Base-by-base conservation (phyloP, 2,113 vertebrate genomes). In the Bufo gargarizans region DNA sequence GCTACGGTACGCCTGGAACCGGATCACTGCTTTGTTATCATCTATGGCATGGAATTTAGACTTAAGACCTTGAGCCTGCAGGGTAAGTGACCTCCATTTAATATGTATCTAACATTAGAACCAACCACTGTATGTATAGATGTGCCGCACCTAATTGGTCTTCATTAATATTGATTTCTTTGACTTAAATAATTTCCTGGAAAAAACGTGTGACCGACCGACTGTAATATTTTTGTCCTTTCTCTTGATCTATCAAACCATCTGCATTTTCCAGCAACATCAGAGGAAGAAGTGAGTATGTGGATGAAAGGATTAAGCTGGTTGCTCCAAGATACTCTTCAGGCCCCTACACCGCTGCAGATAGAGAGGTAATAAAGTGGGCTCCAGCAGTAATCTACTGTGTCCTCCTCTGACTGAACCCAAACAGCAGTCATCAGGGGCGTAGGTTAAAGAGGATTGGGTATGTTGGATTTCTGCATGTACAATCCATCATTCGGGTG, bases 251-350 rank as follows among this genome's bases (percentile, higher is more conserved):
- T 76, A 45, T 72, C 20, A 33, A 3, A 50, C 17, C 5, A 19
- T 63, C 43, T 79, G 77, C 77, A 3, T 50, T 43, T 71, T 88
- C 85, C 45, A 99, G 98, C 98, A 19, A 99, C 97, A 0, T 99
- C 98, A 0, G 98, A 99, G 90, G 98, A 99, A 0, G 98, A 99
- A 94, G 97, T 99, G 95, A 96, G 93, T 69, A 99, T 99, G 98
- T 99, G 98, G 98, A 96, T 98, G 92, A 98, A 97, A 91, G 98
- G 98, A n/a, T 93, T 99, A 89, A 97, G 93, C 89, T 99, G 97
- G 96, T 94, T 99, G 87, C 94, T 97, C 91, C 93, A 95, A 0
- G 98, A 99, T 89, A 99, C 98, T 0, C 90, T 98, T 3, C 95
- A 95, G 88, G 97, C 98, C 11, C 94, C 97, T 56, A 99, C 98